Base-by-base conservation (phyloP, 2,113 vertebrate species). In the Callocephalon fimbriatum region DNA sequence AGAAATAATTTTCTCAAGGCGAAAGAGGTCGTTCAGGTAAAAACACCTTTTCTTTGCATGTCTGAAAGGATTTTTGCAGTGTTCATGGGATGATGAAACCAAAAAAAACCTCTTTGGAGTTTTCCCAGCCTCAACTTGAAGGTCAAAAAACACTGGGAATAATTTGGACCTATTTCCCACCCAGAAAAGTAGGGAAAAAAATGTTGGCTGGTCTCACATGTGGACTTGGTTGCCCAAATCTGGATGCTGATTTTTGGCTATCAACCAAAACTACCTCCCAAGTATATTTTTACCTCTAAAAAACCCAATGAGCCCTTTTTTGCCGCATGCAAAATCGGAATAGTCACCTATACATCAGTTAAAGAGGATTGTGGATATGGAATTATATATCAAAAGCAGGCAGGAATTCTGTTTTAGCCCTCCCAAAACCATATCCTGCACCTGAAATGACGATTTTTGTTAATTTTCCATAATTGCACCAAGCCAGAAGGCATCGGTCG, bases 361-460 rank as follows among this genome's bases (percentile, higher is more conserved):
- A 6, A 12, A 53, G 17, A 7, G 29, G 21, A 15, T 4, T 16
- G 15, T 21, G 21, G 0, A 0, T 7, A 0, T 7, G 10, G 5
- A 37, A 7, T 14, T 40, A 7, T 20, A 3, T 25, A 17, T 12
- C 40, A 13, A 35, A 44, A 9, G 7, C 44, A 29, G 29, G 12
- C 5, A 1, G 27, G 6, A 9, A 6, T 59, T 53, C 61, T 48
- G 13, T 15, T 63, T 47, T 16, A 32, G 48, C 47, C 23, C 29
- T 42, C 45, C 19, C 5, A 35, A 20, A 15, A 31, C 58, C 26
- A 1, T 53, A 18, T 16, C 35, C 32, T 80, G 4, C 26, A 2
- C 59, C 25, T 17, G 16, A 56, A 92, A 1, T 2, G 1, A 5
- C 18, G 70, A 50, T 53, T 92, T 78, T n/a, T 70, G 61, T 81